Base-by-base conservation (phyloP, 2,113 vertebrate species). In the Oryzias curvinotus region DNA sequence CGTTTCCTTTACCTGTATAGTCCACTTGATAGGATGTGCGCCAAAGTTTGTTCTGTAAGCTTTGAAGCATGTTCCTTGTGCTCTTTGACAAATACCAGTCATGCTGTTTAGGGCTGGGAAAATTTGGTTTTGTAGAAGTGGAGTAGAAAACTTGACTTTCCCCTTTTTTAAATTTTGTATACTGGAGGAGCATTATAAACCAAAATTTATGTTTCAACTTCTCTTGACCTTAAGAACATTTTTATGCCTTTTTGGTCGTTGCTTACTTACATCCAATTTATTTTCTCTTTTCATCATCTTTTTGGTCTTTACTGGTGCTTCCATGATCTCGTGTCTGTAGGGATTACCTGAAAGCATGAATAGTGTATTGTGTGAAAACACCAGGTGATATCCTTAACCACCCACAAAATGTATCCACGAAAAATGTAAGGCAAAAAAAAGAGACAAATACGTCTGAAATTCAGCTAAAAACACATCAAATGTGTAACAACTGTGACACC, bases 21-120 rank as follows among this genome's bases (percentile, higher is more conserved):
- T 93, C 68, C 61, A 70, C 71, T 46, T 82, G 85, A 25, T 95
- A 92, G 0, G 89, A 87, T 55, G 89, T 92, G 58, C 92, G 21
- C 91, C 92, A 90, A 2, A 91, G 89, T 4, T 84, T 72, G 49
- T 62, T 88, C 73, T 94, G 89, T 57, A 91, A n/a, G 62, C 92
- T 95, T 75, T 36, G 83, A 65, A 92, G 69, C 64, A 88, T 92
- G 71, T 92, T 93, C 57, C 65, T 82, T 44, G 88, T 93, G 62
- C 83, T 90, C 57, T 88, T 57, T 49, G 85, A 68, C 52, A 78
- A 49, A 72, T 92, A 87, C 85, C 77, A 72, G 3, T 87, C 18
- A 25, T 83, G 85, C 48, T 82, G 68, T 74, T 72, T 78, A 1
- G 79, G 28, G 45, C 92, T 94, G 28, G 88, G 84, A 46, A 76